These are phyloP conservation scores for Drepanosiphum platanoidis DNA, from an alignment of 2,888 invertebrate genomes.

Conservation along the genomic window DNA sequence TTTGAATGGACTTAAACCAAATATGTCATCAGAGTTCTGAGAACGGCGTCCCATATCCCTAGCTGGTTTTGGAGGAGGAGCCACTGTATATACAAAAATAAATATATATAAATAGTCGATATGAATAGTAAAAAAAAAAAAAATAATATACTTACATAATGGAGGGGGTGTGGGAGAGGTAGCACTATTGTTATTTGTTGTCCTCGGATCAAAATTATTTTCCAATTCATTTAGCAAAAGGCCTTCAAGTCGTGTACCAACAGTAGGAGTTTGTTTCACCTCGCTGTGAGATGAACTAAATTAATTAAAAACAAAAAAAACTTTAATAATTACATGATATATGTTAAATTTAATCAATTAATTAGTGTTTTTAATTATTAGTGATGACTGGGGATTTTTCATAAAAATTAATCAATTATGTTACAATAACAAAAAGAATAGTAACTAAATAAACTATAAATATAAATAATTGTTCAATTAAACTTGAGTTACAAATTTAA, in stretches of 20 bases:
- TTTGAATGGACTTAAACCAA: slow-evolving; percentile 62
- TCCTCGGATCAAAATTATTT: slow-evolving; percentile 87
- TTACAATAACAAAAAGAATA: no score
- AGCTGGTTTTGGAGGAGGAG: slow-evolving; percentile 86
- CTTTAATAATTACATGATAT: no score
- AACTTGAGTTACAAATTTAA: no score
- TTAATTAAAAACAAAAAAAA: background rate
- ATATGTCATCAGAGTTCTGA: slow-evolving; percentile 63
- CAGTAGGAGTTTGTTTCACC: slow-evolving; percentile 71
- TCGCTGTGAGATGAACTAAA: slow-evolving; percentile 28
- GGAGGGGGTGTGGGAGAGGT: slow-evolving; percentile 59
- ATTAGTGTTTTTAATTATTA: no score
- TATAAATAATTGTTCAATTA: no score
- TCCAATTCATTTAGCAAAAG: slow-evolving; percentile 79
- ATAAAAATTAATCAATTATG: no score
- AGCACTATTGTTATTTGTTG: slow-evolving; percentile 71
- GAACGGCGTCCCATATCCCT: slow-evolving; percentile 68
- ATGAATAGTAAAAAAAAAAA: background rate
- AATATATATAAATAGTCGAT: slow-evolving; percentile 10
- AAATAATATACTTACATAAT: slow-evolving; percentile 57
- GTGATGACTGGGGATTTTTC: no score
- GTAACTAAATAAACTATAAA: no score
- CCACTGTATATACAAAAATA: slow-evolving; percentile 73
- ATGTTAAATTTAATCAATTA: no score
- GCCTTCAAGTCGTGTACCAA: slow-evolving; percentile 82